Evolutionary conservation across 1,140 invertebrate genomes (phyloP).

Genomic region (Leptonema lineaticorne): DNA sequence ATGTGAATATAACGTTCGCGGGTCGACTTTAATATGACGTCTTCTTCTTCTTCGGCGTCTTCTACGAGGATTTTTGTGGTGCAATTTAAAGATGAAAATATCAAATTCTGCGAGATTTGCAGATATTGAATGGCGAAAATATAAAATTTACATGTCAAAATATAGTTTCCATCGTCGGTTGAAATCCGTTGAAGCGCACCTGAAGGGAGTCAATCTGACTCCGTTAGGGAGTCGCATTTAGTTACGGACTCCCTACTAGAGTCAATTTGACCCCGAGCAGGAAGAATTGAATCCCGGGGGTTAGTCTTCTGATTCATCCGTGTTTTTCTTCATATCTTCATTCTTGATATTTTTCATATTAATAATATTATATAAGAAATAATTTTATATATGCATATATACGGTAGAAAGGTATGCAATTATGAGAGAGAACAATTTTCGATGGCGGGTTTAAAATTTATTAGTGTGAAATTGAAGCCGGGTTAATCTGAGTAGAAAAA

Average conservation of each 20-base stretch:
- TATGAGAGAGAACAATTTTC: neutral
- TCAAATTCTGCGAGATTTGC: too few species aligned
- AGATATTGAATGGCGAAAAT: too few species aligned
- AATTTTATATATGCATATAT: neutral
- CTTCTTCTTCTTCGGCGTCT: too few species aligned
- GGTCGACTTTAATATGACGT: too few species aligned
- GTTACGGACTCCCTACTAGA: constrained; percentile 94
- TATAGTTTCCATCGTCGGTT: neutral
- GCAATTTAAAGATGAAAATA: too few species aligned
- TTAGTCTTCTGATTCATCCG: neutral
- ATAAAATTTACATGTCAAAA: neutral
- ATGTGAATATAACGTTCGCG: too few species aligned
- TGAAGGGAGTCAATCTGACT: constrained; percentile 90
- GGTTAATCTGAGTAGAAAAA: neutral
- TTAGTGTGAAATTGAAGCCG: neutral
- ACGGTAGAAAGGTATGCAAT: neutral
- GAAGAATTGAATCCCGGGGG: constrained; percentile 44
- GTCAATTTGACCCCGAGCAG: constrained; percentile 91
- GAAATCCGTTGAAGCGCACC: constrained; percentile 51
- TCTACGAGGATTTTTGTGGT: too few species aligned
- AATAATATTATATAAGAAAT: neutral
- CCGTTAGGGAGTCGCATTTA: constrained; percentile 89
- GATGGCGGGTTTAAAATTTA: neutral
- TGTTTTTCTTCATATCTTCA: neutral
- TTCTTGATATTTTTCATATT: neutral